Evolutionary conservation across 2,888 invertebrate species (phyloP).

Genomic region (Hypsopygia costalis): DNA sequence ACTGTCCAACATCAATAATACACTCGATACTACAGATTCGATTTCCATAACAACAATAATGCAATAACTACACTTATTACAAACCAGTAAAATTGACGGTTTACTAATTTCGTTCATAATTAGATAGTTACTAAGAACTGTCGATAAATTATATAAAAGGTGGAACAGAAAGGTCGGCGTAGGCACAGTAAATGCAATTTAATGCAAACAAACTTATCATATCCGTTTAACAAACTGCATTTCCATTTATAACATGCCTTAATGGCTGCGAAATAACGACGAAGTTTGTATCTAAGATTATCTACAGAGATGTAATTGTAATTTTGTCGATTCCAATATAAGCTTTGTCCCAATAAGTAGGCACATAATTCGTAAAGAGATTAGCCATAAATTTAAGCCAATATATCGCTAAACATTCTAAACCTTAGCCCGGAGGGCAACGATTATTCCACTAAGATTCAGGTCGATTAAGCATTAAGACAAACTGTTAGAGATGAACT

Average conservation of each 20-base stretch:
- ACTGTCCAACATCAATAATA: no score
- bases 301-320: no score
- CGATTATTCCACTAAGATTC: constrained; percentile 24
- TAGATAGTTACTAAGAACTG: constrained; percentile 24
- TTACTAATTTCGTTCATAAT: constrained; percentile 24
- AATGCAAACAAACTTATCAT: constrained; percentile 13
- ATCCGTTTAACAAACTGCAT: not conserved
- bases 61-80: no score
- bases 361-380: constrained; percentile 29
- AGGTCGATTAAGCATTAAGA: constrained; percentile 33
- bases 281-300: no score
- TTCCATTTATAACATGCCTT: not conserved
- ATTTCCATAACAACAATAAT: no score
- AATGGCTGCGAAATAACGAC: not conserved
- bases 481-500: constrained; percentile 6
- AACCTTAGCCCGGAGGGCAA: constrained; percentile 32
- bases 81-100: not conserved
- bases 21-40: no score
- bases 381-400: constrained; percentile 39
- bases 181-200: constrained; percentile 30
- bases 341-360: constrained; percentile 28
- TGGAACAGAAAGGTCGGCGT: constrained; percentile 33
- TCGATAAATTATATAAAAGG: constrained; percentile 28
- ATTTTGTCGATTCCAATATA: no score
- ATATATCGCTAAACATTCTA: constrained; percentile 31